Conservation (phyloP, 2,797 vertebrate genomes). For the Picus viridis region DNA sequence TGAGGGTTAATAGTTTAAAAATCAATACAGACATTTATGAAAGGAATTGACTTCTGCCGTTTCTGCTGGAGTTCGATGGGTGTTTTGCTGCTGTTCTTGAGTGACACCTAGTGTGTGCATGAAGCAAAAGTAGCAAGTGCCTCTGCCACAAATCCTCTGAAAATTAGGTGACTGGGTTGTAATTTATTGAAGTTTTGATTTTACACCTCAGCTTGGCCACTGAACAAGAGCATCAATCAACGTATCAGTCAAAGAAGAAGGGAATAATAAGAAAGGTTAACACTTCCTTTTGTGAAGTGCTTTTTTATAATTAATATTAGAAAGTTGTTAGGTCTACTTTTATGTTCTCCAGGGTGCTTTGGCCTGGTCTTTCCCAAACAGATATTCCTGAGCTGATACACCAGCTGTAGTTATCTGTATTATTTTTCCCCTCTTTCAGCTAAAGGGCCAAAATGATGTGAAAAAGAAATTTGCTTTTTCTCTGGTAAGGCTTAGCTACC, state of each 20-base stretch:
- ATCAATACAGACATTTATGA: conserved; percentile 17
- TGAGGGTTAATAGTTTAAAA: conserved; percentile 11
- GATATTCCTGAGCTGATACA: not conserved
- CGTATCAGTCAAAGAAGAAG: not conserved
- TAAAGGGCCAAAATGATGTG: not conserved
- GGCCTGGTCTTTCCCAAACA: not conserved
- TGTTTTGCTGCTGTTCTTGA: conserved; percentile 1
- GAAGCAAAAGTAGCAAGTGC: not conserved
- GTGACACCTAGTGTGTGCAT: conserved; percentile 66
- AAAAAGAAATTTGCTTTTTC: not conserved
- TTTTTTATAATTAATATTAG: not conserved
- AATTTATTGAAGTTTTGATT: not conserved
- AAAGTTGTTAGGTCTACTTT: not conserved
- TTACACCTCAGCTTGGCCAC: not conserved
- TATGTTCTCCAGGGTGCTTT: not conserved
- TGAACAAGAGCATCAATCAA: not conserved
- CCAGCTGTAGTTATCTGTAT: not conserved
- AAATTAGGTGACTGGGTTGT: not conserved
- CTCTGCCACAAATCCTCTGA: not conserved
- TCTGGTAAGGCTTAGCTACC: not conserved
- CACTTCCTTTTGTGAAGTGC: not conserved
- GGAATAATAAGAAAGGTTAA: not conserved
- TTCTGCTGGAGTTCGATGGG: not conserved
- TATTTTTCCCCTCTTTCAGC: not conserved
- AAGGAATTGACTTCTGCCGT: not conserved